phyloP scores from a whole-genome alignment of 2,797 vertebrate species.

The Cetoscarus ocellatus region DNA sequence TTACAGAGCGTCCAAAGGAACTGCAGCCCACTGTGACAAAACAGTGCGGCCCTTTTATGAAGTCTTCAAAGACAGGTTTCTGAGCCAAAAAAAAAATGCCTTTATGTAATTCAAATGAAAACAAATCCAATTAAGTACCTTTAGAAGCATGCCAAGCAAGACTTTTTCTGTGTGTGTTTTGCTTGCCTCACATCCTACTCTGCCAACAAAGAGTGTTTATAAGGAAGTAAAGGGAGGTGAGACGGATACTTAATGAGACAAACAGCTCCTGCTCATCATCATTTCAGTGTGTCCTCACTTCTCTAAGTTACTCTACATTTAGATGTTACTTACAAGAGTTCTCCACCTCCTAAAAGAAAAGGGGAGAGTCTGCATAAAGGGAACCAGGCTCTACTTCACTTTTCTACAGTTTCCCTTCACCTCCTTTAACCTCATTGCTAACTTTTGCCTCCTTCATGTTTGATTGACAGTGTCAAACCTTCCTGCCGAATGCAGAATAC shows the following conservation, averaged over 20 bases:
- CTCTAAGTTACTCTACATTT: constrained; percentile 4
- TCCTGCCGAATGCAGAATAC: background rate
- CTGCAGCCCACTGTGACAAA: constrained; percentile 17
- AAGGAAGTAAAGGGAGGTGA: constrained; percentile 14
- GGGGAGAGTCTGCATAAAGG: background rate
- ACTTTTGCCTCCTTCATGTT: constrained; percentile 1
- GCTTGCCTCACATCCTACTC: constrained; percentile 1
- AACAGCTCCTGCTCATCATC: constrained; percentile 23
- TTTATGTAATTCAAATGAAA: constrained; percentile 40
- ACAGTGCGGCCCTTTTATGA: constrained; percentile 35
- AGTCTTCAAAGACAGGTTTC: constrained; percentile 24
- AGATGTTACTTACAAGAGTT: constrained; percentile 7
- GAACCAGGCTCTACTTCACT: constrained; percentile 15
- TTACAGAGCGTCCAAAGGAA: constrained; percentile 23
- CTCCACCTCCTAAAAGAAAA: constrained; percentile 3
- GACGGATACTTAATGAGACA: constrained; percentile 33
- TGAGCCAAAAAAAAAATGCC: constrained; percentile 13
- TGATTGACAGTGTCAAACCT: constrained; percentile 16
- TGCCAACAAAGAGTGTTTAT: background rate
- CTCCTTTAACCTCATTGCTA: constrained; percentile 19
- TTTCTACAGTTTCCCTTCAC: constrained; percentile 9
- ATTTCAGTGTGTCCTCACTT: background rate
- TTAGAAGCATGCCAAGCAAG: constrained; percentile 3
- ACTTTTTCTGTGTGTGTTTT: background rate
- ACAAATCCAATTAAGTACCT: constrained; percentile 36